Evolutionary conservation across 2,888 invertebrate genomes (phyloP), one percentile per base, ranked within the genome.

Genomic region (Sipunculus nudus): DNA sequence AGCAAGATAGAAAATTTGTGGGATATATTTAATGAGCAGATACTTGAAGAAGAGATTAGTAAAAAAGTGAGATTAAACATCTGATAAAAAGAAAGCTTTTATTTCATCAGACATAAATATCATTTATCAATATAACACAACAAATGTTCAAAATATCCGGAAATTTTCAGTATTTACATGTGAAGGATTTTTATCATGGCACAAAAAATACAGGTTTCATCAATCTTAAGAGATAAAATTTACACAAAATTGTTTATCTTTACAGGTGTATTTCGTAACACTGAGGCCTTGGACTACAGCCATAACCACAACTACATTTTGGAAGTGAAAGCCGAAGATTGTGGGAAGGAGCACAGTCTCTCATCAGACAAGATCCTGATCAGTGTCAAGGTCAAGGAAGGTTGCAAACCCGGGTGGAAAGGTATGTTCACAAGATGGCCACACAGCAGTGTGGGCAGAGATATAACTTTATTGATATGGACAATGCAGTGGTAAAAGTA

Each of bases 321-420:
- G 50, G 94, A 94, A 32, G 94, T 98, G 63, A 94, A 96, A 63
- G 98, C 98, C 1, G 94, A 94, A 82, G 98, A 98, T 85, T 98
- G 98, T 84, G 97, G 96, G 47, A 95, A 95, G 92, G 91, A 93
- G 81, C 90, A 91, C 81, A 96, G 96, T 0, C 21, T 52, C 25
- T 41, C 50, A 16, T 48, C 45, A 8, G 89, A 92, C 41, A 95
- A 96, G 0, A 94, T 95, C 50, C 92, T 96, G 90, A 95, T 99
- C 77, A 98, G 96, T 78, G 92, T 99, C 83, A 94, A 94, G 84
- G 94, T 96, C 70, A 89, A 90, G 79, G 88, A 91, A 69, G 89
- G 91, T 39, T 93, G 93, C 84, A 88, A 89, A 59, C 88, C 91
- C 1, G 91, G 91, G 13, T 91, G 92, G 89, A 89, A 90, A 84